These are phyloP conservation scores for Gymnorhina tibicen DNA, from an alignment of 2,113 vertebrate species.

Conservation along the genomic window DNA sequence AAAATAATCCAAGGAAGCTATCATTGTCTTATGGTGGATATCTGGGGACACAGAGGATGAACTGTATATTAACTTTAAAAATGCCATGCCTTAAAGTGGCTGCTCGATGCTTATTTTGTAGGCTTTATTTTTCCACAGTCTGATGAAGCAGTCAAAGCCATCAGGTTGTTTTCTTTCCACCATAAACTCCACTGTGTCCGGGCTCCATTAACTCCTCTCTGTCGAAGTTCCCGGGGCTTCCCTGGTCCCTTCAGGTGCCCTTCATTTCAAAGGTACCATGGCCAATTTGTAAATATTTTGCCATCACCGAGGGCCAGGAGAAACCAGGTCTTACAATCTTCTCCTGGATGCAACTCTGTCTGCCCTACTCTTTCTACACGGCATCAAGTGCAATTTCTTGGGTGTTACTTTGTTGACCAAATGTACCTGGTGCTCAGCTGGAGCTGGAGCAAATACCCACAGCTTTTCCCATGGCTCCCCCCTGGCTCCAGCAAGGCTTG, in stretches of 20 bases:
- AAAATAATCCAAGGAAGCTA: background rate
- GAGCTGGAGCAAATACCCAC: background rate
- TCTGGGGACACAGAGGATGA: background rate
- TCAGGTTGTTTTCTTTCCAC: background rate
- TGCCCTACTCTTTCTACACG: accelerated
- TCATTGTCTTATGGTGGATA: background rate
- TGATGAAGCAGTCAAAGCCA: background rate
- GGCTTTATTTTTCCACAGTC: background rate
- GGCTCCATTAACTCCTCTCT: accelerated
- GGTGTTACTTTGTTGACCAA: background rate
- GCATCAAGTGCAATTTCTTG: background rate
- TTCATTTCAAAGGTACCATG: background rate
- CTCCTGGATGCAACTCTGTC: background rate
- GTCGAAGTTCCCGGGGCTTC: background rate
- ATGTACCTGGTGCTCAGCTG: background rate
- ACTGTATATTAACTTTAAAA: background rate
- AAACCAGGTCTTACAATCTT: background rate
- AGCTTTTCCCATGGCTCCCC: accelerated
- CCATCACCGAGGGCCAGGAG: background rate
- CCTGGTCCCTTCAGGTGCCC: background rate
- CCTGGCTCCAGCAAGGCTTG: accelerated
- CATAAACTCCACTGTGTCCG: background rate
- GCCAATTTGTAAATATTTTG: background rate
- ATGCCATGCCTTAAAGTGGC: background rate
- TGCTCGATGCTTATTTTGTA: background rate